phyloP scores from a whole-genome alignment of 92 coral and sea anemone species.

The Zoanthus gigantus region DNA sequence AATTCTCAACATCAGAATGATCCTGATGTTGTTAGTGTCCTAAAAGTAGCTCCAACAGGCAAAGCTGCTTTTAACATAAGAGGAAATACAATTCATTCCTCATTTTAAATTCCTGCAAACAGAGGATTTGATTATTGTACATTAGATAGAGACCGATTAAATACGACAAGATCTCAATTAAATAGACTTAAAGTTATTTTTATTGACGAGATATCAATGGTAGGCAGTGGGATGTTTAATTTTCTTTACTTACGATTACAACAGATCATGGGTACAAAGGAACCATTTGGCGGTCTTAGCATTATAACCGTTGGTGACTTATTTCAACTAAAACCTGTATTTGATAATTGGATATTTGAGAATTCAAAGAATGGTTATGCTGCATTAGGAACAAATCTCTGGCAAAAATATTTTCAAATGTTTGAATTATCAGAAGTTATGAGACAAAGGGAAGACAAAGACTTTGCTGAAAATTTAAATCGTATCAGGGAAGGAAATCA shows the following conservation, averaged over 20 bases:
- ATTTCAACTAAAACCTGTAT: conserved; percentile 54
- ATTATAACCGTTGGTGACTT: conserved; percentile 69
- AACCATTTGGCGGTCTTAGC: conserved; percentile 70
- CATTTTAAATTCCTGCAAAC: conserved; percentile 41
- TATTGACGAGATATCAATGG: conserved; percentile 80
- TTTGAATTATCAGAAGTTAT: conserved; percentile 67
- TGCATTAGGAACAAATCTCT: conserved; percentile 65
- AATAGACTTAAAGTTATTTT: conserved; percentile 54
- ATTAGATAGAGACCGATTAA: conserved; percentile 50
- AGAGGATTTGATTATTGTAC: conserved; percentile 66
- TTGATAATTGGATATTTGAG: conserved; percentile 71
- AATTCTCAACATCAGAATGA: conserved; percentile 47
- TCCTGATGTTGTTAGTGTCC: conserved; percentile 50
- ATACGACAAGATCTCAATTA: conserved; percentile 53
- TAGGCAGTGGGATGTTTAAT: conserved; percentile 80
- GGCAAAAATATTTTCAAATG: conserved; percentile 63
- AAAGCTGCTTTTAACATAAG: conserved; percentile 18
- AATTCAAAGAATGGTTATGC: conserved; percentile 58
- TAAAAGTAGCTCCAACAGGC: conserved; percentile 48
- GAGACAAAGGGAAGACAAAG: conserved; percentile 77
- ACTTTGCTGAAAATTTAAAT: conserved; percentile 75
- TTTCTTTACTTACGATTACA: conserved; percentile 71
- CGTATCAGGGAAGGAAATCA: conserved; percentile 81
- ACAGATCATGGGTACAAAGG: conserved; percentile 67
- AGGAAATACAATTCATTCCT: conserved; percentile 61